These are phyloP conservation scores for Drymodes brunneopygia DNA, from an alignment of 2,113 vertebrate species.

Conservation along the genomic window DNA sequence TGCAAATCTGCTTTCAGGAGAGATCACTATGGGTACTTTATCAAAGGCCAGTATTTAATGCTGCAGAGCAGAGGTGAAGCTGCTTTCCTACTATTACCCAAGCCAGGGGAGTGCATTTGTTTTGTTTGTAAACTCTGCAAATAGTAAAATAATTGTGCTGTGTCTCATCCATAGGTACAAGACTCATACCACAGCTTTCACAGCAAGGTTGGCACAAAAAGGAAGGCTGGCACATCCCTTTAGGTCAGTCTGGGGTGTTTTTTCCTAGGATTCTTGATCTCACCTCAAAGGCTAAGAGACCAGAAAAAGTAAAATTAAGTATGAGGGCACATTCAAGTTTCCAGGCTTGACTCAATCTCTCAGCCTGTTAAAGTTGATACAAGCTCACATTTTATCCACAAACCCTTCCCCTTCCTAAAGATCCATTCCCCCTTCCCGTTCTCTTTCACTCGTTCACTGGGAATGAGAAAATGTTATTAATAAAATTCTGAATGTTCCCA, in stretches of 20 bases:
- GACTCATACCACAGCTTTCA: background rate
- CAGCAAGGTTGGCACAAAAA: background rate
- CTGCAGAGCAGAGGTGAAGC: background rate
- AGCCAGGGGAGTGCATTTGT: background rate
- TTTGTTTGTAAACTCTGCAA: background rate
- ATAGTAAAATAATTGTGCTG: background rate
- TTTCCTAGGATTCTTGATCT: background rate
- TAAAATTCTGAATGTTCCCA: background rate
- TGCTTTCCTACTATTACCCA: background rate
- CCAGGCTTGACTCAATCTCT: background rate
- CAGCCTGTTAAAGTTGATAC: background rate
- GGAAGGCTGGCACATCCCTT: background rate
- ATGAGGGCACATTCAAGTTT: background rate
- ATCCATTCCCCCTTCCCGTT: background rate
- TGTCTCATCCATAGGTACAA: background rate
- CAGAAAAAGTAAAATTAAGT: background rate
- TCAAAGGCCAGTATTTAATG: background rate
- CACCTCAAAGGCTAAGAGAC: background rate
- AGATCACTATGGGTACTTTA: background rate
- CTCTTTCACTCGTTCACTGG: background rate
- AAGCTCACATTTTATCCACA: background rate
- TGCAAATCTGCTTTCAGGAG: background rate
- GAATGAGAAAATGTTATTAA: background rate
- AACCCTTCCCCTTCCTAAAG: background rate
- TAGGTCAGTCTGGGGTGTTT: rapidly evolving